A percentile compares a stretch with the other conserved stretches of the same genome.
phyloP scores from a whole-genome alignment of 37 sponge, comb jelly and placozoan species.

The Axinella damicornis region DNA sequence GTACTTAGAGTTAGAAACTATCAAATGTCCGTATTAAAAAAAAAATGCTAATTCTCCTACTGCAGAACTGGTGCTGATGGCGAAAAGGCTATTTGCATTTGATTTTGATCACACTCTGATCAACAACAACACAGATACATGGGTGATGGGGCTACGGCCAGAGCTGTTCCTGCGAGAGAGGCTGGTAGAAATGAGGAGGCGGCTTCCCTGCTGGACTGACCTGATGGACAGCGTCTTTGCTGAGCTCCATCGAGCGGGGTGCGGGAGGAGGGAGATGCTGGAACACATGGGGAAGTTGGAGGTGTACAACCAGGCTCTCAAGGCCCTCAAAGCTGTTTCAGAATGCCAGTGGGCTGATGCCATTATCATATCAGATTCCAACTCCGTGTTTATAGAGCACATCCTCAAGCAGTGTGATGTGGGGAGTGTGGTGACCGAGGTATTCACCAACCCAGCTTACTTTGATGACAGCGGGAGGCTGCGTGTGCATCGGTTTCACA shows the following conservation, averaged over 20 bases:
- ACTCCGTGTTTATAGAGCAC: constrained; percentile 69
- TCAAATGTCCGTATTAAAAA: too few relatives aligned
- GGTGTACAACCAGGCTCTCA: constrained; percentile 16
- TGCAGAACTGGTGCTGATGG: too few relatives aligned
- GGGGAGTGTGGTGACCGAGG: constrained; percentile 9
- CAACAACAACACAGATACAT: constrained; percentile 75
- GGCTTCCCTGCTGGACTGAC: constrained; percentile 59
- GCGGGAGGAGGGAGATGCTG: constrained; percentile 16
- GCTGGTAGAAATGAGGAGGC: background rate
- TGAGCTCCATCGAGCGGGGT: constrained; percentile 24
- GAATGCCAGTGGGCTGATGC: constrained; percentile 13
- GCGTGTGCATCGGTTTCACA: constrained; percentile 48
- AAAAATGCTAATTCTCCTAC: too few relatives aligned
- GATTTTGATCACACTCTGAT: constrained; percentile 88
- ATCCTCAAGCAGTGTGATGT: constrained; percentile 66
- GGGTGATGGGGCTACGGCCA: constrained; percentile 43
- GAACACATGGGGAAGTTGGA: constrained; percentile 37
- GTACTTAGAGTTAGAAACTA: too few relatives aligned
- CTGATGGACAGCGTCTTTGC: constrained; percentile 57
- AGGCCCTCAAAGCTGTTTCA: constrained; percentile 18
- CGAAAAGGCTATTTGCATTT: constrained; percentile 70
- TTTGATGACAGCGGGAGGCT: constrained; percentile 67
- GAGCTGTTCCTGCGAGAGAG: constrained; percentile 18
- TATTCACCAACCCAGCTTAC: constrained; percentile 77
- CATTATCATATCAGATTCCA: constrained; percentile 83